A percentile compares a stretch with the other conserved stretches of the same genome.
phyloP scores from a whole-genome alignment of 2,113 vertebrate genomes.

The Daboia siamensis region DNA sequence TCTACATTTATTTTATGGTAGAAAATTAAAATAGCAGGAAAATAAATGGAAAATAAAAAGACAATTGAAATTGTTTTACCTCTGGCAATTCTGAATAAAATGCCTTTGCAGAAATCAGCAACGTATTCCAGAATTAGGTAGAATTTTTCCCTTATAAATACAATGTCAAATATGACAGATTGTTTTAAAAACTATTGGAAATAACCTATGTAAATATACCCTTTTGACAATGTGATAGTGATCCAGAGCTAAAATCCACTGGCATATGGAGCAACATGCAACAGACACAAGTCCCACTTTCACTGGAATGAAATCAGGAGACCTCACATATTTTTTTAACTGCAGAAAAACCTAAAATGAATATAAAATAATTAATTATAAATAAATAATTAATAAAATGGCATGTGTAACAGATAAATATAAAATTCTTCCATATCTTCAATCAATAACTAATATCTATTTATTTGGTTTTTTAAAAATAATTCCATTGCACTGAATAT shows the following conservation, averaged over 20 bases:
- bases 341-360: conserved; percentile 61
- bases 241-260: conserved; percentile 69
- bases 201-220: conserved; percentile 43
- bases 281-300: conserved; percentile 65
- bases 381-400: neutral
- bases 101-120: neutral
- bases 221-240: conserved; percentile 63
- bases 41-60: neutral
- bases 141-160: neutral
- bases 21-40: neutral
- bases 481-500: neutral
- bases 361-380: neutral
- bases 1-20: neutral
- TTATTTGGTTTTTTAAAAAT: neutral
- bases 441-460: neutral
- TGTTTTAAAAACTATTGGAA: neutral
- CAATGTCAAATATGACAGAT: neutral
- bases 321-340: conserved; percentile 56
- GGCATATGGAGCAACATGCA: conserved; percentile 69
- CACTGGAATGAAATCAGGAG: conserved; percentile 64
- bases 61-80: neutral
- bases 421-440: neutral
- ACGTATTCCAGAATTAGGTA: neutral
- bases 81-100: neutral
- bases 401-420: neutral